phyloP scores from a whole-genome alignment of 2,888 invertebrate species.

The Scaptomyza parva region DNA sequence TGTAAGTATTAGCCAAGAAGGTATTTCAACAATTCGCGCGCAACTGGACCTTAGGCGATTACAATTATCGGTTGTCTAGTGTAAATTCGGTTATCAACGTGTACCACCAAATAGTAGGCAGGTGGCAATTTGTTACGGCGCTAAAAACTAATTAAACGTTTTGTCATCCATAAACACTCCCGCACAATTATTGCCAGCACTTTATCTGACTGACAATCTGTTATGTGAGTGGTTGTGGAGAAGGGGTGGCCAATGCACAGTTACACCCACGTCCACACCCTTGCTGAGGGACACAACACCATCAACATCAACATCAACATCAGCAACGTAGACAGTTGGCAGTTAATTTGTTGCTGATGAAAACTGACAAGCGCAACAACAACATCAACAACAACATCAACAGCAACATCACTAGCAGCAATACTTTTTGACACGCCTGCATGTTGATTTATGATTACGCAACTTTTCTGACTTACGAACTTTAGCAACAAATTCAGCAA shows the following conservation, averaged over 20 bases:
- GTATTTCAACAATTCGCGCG: conserved; percentile 6
- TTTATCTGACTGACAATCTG: conserved; percentile 20
- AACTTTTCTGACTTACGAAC: conserved; percentile 62
- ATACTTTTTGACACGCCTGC: conserved; percentile 40
- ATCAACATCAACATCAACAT: conserved; percentile 7
- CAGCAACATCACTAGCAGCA: background rate
- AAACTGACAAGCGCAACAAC: conserved; percentile 50
- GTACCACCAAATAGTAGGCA: conserved; percentile 6
- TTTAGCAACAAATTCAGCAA: conserved; percentile 11
- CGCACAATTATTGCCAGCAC: conserved; percentile 47
- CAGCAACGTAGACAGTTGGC: conserved; percentile 26
- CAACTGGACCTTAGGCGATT: conserved; percentile 45
- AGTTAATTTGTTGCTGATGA: conserved; percentile 65
- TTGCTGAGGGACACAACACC: background rate
- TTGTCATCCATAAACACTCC: conserved; percentile 37
- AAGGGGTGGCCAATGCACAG: conserved; percentile 4
- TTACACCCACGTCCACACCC: background rate
- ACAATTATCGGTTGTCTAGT: background rate
- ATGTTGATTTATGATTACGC: conserved; percentile 69
- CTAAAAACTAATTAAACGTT: conserved; percentile 68
- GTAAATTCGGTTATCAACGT: background rate
- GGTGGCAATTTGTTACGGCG: conserved; percentile 51
- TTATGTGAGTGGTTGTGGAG: background rate
- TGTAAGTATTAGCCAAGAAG: conserved; percentile 72
- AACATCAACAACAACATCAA: conserved; percentile 1